Base-by-base conservation (phyloP, 2,113 vertebrate species). In the Tetrax tetrax region DNA sequence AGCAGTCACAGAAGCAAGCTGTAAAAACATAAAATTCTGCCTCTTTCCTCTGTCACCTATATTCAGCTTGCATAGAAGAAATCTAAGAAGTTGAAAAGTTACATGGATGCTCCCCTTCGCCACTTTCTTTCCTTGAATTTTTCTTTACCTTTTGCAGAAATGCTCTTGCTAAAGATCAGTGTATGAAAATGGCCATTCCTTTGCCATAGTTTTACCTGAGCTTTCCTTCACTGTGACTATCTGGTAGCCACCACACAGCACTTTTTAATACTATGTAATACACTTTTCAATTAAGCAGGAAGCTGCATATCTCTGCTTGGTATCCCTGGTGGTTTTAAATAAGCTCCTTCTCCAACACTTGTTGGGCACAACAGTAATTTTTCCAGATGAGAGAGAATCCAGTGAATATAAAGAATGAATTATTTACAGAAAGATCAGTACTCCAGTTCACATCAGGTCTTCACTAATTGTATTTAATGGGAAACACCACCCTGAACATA, bases 241-340 rank as follows among this genome's bases (percentile, higher is more conserved):
- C 72, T 94, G 80, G 92, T 29, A 72, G 64, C 38, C 20, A 57
- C 31, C 61, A 91, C 45, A 28, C 70, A 72, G 72, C 38, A 76
- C 17, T 93, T 91, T 69, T 92, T 82, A 93, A 85, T 43, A 76
- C 88, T 78, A 95, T 61, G 43, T 83, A 94, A 96, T 35, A 85
- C 10, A 45, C 23, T 95, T 81, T 64, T 76, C 92, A 95, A 85
- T 95, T 96, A 97, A 91, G 68, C 76, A 81, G 76, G 87, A 95
- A 89, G 74, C 90, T 96, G 89, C 51, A 4, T 82, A 66, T 57
- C 82, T 88, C 81, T 93, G 45, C 74, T 93, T 74, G 57, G 68
- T 23, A 75, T 66, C 86, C 78, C 86, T 33, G 14, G 48, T 43
- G 51, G 41, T 64, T 97, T 94, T 83, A 87, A 91, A 47, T 53